Evolutionary conservation across 2,113 vertebrate species (phyloP), one percentile per base, ranked within the genome.

Genomic region (Ginglymostoma cirratum): DNA sequence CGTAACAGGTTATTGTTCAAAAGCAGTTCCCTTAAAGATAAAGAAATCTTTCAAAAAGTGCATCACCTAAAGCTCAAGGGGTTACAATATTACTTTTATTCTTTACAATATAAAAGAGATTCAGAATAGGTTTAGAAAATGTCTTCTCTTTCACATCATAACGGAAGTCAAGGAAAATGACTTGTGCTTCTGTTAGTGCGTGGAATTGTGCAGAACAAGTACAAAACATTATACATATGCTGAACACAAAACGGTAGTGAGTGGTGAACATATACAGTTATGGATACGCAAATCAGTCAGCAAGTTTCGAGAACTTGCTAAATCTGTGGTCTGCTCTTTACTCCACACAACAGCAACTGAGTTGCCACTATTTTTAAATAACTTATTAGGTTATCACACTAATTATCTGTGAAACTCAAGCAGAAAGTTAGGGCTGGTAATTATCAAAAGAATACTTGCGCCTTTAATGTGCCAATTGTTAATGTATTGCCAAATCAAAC

Each of bases 1-100:
- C 99, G 99, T 98, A 99, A 99, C 98, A 98, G 99, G 99, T 99
- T 99, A 98, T 99, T 98, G 98, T 99, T 99, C 99, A 99, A 99
- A 99, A 99, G 99, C 98, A 99, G 98, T 98, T 99, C 99, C 99
- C 99, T 99, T 98, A 97, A 97, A 97, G 97, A 93, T 34, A 96
- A 61, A 72, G 34, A 86, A 76, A 80, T 48, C 48, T 34, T n/a
- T 10, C 24, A 8, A 96, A 45, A 96, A 85, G 96, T 65, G 80
- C 85, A 24, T 42, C 83, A 55, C 15, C 24, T 23, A 90, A 76
- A 52, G 30, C 52, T 90, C 17, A 19, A 45, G 38, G 55, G 69
- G 15, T 95, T 72, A 19, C 5, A 90, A 92, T 19, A 93, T 19
- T 66, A 34, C 65, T 38, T 42, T 42, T 83, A 19, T 38, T 61